Evolutionary conservation across 2,888 invertebrate genomes (phyloP), one percentile per base, ranked within the genome.

Genomic region (Branchinecta sandiegonensis): DNA sequence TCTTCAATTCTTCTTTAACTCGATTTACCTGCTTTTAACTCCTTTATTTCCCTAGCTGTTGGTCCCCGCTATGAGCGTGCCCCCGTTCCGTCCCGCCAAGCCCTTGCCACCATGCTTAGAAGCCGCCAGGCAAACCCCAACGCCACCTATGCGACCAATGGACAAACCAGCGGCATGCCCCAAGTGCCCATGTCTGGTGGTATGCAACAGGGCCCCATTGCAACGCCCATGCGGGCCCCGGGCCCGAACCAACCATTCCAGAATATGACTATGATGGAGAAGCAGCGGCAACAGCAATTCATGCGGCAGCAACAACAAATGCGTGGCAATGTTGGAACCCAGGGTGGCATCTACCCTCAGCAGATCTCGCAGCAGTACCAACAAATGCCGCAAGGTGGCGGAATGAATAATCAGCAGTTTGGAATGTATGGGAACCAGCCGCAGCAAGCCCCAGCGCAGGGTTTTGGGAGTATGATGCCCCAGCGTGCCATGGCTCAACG

Each of bases 101-200:
- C 92, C 0, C 80, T 93, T 56, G 88, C 89, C 67, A 86, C 90
- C 75, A 89, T 93, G 90, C 79, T 93, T 68, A 83, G 90, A 0
- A 85, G 87, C 74, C 82, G 92, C 8, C 82, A 88, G 72, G 89
- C 90, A 0, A 73, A 74, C 10, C 78, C 80, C 2, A 81, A 79
- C 72, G 70, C 70, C 37, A 48, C 48, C 14, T 48, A 14, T 1
- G 69, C 47, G 13, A 67, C 47, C 47, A 67, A 46, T 9, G 67
- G 37, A 10, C 67, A 67, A 50, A 17, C 67, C 12, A 46, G 37
- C 13, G 37, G n/a, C 14, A 46, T 65, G 13, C 47, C 47, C 13
- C 47, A 46, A 17, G 67, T 47, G 37, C 67, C 67, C 47, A 48
- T 67, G 47, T 47, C 48, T 8, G 48, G 48, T 56, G 67, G 46